phyloP scores from a whole-genome alignment of 1,140 invertebrate species.

The Drosophila saltans region DNA sequence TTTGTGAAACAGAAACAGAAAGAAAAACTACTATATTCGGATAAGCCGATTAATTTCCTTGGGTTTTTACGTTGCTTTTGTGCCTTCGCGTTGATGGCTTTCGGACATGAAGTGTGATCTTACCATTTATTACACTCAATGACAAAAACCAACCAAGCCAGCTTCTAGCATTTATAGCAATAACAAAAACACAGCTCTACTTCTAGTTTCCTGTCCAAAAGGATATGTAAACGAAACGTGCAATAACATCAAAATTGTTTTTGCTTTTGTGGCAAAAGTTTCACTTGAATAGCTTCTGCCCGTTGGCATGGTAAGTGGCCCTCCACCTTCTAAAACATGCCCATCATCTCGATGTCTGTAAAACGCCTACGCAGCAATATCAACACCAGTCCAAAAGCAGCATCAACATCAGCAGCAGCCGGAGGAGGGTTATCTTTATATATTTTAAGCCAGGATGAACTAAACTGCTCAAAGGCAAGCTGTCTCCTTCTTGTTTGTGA shows the following conservation, averaged over 20 bases:
- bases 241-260: slow-evolving; percentile 61
- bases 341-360: not conserved
- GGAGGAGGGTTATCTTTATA: slow-evolving; percentile 15
- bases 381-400: slow-evolving; percentile 27
- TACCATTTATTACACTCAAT: slow-evolving; percentile 49
- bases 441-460: slow-evolving; percentile 16
- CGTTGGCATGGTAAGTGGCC: slow-evolving; percentile 11
- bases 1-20: slow-evolving; percentile 17
- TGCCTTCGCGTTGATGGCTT: slow-evolving; percentile 10
- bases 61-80: slow-evolving; percentile 23
- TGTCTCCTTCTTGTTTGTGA: slow-evolving; percentile 1
- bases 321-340: not conserved
- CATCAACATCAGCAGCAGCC: slow-evolving; percentile 2
- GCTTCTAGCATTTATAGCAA: slow-evolving; percentile 6
- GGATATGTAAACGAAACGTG: slow-evolving; percentile 55
- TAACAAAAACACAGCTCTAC: slow-evolving; percentile 11
- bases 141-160: slow-evolving; percentile 40
- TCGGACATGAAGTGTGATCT: slow-evolving; percentile 41
- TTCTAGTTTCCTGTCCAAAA: slow-evolving; percentile 10
- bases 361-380: slow-evolving; percentile 14
- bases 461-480: slow-evolving; percentile 17
- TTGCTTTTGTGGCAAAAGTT: slow-evolving; percentile 31
- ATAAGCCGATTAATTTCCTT: slow-evolving; percentile 55
- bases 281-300: slow-evolving; percentile 32
- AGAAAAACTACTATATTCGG: slow-evolving; percentile 47